A percentile compares a stretch with the other conserved stretches of the same genome.
These are phyloP conservation scores for Eurypyga helias DNA, from an alignment of 2,113 vertebrate species.

Conservation along the genomic window DNA sequence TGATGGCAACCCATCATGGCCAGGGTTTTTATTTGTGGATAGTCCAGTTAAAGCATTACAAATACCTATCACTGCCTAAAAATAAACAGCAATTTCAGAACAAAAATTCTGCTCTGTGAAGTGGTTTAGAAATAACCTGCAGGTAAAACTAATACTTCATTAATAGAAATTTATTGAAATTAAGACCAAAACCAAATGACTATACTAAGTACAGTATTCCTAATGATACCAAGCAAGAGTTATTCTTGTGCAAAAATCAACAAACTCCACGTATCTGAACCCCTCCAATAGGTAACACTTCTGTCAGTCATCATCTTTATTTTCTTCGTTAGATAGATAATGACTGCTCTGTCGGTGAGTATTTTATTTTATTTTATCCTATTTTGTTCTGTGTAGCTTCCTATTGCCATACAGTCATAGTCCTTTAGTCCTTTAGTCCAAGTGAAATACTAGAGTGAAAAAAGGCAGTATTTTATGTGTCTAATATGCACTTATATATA, in stretches of 20 bases:
- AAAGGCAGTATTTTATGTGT: neutral
- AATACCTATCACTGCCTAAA: neutral
- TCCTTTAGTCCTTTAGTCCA: neutral
- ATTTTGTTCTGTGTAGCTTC: neutral
- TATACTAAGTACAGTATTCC: neutral
- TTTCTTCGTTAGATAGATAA: neutral
- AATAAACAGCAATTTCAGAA: neutral
- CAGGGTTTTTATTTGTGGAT: neutral
- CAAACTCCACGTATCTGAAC: neutral
- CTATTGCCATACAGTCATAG: neutral
- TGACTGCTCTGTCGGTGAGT: neutral
- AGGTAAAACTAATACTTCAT: neutral
- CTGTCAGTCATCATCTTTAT: neutral
- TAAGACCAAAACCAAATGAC: neutral
- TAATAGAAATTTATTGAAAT: neutral
- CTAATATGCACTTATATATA: neutral
- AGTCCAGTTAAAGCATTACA: neutral
- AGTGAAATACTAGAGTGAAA: neutral
- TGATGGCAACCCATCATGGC: neutral
- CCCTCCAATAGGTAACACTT: neutral
- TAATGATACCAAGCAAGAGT: neutral
- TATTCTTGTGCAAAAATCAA: neutral
- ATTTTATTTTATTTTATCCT: neutral
- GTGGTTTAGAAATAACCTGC: neutral
- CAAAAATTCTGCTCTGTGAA: neutral